Base-by-base conservation (phyloP, 2,888 invertebrate species). In the Epistrophe eligans region DNA sequence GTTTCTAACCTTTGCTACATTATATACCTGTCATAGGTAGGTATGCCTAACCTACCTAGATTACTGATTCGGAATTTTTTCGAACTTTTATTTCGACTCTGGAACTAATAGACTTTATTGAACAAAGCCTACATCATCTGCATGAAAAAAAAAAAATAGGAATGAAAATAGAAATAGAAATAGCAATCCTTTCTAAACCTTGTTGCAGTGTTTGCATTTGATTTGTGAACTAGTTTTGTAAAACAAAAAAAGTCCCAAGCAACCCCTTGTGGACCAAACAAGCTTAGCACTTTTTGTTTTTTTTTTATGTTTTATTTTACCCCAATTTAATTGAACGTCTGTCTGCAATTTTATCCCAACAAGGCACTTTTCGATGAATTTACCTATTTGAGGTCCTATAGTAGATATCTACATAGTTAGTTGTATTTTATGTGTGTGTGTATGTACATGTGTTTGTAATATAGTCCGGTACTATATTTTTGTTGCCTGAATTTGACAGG, bases 151-250 rank as follows among this genome's bases (percentile, higher is more conserved):
- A 38, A 62, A 19, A 48, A 48, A 13, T 4, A 64, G 13, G 50
- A 66, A 52, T 52, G 45, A 15, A 52, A 35, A n/a, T n/a, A n/a
- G n/a, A n/a, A n/a, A n/a, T n/a, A n/a, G n/a, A n/a, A n/a, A n/a
- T n/a, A n/a, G n/a, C n/a, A n/a, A 17, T 24, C 60, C 32, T 19
- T 40, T 17, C 17, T 24, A 24, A 24, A 60, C 60, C 67, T 32
- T 84, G 66, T 55, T 66, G 66, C 71, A 80, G 71, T 72, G 77
- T 72, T 81, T 72, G 80, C 38, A 52, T 72, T 84, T 84, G 84
- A 84, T 84, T 84, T 84, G 76, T 74, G 80, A 80, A 66, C 60
- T 60, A 72, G 66, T 77, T 76, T 71, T 15, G 64, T 40, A 57
- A 58, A n/a, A n/a, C n/a, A n/a, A n/a, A n/a, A 24, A 24, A 48